Conservation (phyloP, 2,888 invertebrate genomes). For the Ptilodon capucinus region DNA sequence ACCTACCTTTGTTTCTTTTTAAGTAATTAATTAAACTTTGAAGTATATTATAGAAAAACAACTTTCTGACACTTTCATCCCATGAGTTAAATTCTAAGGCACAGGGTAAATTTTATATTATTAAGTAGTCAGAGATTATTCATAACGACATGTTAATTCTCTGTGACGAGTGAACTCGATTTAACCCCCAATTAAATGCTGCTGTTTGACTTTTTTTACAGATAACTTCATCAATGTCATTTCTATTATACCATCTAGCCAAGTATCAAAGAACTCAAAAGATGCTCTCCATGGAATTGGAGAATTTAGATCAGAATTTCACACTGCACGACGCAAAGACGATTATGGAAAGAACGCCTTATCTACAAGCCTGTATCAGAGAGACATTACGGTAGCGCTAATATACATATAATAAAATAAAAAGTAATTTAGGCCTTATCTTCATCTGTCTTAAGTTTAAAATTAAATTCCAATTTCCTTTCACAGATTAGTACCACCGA, state of each 20-base stretch:
- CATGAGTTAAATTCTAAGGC: no score
- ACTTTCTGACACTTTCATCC: no score
- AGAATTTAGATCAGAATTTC: slow-evolving; percentile 38
- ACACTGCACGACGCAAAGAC: slow-evolving; percentile 41
- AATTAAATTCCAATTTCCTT: background rate
- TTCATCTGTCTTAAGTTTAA: background rate
- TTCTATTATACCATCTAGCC: slow-evolving; percentile 86
- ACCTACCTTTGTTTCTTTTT: no score
- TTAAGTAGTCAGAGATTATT: no score
- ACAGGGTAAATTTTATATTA: no score
- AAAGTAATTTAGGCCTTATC: background rate
- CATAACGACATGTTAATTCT: no score
- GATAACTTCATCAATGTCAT: slow-evolving; percentile 84
- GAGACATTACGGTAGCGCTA: slow-evolving; percentile 84
- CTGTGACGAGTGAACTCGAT: no score
- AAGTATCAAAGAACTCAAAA: slow-evolving; percentile 85
- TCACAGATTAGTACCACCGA: slow-evolving; percentile 84
- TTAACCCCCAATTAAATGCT: no score
- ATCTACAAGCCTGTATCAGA: slow-evolving; percentile 85
- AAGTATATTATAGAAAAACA: no score
- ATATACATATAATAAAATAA: background rate
- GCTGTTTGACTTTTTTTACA: slow-evolving; percentile 39
- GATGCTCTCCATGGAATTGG: slow-evolving; percentile 84
- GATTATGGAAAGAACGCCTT: slow-evolving; percentile 66
- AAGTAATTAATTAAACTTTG: background rate